Conservation (phyloP, 2,888 invertebrate species). For the Limulus polyphemus region DNA sequence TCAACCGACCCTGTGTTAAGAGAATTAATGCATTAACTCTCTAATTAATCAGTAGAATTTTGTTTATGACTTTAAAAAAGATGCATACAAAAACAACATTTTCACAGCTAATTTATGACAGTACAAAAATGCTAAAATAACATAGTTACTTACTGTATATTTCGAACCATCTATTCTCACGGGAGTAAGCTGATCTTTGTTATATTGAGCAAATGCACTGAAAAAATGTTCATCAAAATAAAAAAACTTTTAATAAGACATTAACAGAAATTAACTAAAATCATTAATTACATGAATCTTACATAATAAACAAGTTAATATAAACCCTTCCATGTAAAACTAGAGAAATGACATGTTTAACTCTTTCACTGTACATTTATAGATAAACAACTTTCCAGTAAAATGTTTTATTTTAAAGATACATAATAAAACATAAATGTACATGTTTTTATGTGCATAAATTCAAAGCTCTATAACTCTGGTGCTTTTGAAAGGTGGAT, state of each 20-base stretch:
- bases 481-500: too few relatives aligned
- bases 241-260: neutral
- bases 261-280: neutral
- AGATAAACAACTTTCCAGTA: too few relatives aligned
- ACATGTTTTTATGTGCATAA: too few relatives aligned
- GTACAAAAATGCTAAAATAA: neutral
- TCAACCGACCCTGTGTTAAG: too few relatives aligned
- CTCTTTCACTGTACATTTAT: too few relatives aligned
- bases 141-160: slow-evolving; percentile 48
- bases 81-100: neutral
- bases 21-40: too few relatives aligned
- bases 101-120: slow-evolving; percentile 2
- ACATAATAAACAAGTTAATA: slow-evolving; percentile 5
- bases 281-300: neutral
- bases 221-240: slow-evolving; percentile 15
- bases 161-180: slow-evolving; percentile 84
- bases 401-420: too few relatives aligned
- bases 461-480: too few relatives aligned
- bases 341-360: too few relatives aligned
- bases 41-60: too few relatives aligned
- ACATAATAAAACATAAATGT: too few relatives aligned
- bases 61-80: too few relatives aligned
- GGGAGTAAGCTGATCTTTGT: slow-evolving; percentile 98
- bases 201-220: slow-evolving; percentile 90
- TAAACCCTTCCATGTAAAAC: neutral